Evolutionary conservation across 2,113 vertebrate species (phyloP), one percentile per base, ranked within the genome.

Genomic region (Nibea albiflora): DNA sequence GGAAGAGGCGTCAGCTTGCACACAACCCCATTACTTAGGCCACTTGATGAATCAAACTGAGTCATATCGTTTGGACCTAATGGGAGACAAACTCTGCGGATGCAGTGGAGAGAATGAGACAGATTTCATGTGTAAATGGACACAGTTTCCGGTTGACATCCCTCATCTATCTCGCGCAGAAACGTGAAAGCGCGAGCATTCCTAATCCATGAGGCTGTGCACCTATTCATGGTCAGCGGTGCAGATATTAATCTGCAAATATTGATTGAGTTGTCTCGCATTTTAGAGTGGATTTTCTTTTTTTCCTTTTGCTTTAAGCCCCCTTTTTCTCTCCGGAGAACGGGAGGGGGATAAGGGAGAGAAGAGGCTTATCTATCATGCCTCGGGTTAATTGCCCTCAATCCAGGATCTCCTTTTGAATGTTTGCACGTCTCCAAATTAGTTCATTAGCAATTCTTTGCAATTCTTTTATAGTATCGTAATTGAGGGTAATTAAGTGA

Each of bases 361-460:
- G 53, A 64, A 74, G 88, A 54, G 76, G 83, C 65, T 88, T 85
- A 91, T 86, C 78, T 76, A 67, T 71, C 75, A 60, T 76, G 85
- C 86, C 78, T 66, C 71, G 84, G 90, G 89, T 93, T 93, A 93
- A 94, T 94, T 93, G 89, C 89, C 52, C 81, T 92, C 81, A 81
- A 89, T 90, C 87, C 89, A 86, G 68, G 68, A 79, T 89, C 83
- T 90, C 76, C 73, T 86, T 90, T 90, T 92, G 78, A 87, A 86
- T 88, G 76, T 91, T 89, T 92, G 81, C 83, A 88, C 85, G 86
- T 92, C 76, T 85, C 81, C 60, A 93, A 95, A 94, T 93, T 5
- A 90, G 87, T 89, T 94, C 87, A 95, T 95, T 95, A 94, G 92
- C 93, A 94, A 92, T 94, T 94, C 90, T 92, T 93, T 93, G 85